Percentiles rank a stretch among this genome's conserved stretches.
Evolutionary conservation across 1,140 invertebrate genomes (phyloP).

Genomic region (Hylyphantes graminicola): DNA sequence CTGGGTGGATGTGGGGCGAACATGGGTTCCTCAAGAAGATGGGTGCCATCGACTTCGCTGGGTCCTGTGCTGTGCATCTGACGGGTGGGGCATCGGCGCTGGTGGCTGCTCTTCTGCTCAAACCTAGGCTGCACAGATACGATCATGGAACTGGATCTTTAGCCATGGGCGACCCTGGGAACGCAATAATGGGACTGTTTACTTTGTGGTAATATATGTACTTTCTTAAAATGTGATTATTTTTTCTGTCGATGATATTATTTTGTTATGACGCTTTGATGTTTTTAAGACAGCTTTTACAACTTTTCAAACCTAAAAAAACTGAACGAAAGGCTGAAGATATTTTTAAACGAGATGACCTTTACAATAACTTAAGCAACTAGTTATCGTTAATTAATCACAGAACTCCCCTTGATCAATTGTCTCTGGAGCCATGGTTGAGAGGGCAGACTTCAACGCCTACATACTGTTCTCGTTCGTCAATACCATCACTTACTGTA

Average conservation of each 20-base stretch:
- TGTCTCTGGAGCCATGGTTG: slow-evolving; percentile 68
- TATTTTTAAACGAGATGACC: no score
- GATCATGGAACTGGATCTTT: slow-evolving; percentile 78
- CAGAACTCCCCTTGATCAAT: neutral
- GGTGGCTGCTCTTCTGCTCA: slow-evolving; percentile 88
- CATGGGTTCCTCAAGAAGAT: slow-evolving; percentile 85
- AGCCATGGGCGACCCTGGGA: slow-evolving; percentile 87
- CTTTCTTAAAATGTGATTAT: neutral
- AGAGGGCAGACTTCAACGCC: slow-evolving; percentile 85
- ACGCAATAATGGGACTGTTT: slow-evolving; percentile 89
- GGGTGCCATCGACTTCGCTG: slow-evolving; percentile 88
- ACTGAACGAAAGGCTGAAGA: no score
- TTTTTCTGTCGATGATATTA: neutral
- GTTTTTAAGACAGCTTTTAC: neutral
- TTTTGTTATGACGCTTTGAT: neutral
- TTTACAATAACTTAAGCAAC: no score
- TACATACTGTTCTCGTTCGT: slow-evolving; percentile 90
- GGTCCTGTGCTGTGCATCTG: slow-evolving; percentile 91
- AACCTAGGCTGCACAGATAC: slow-evolving; percentile 86
- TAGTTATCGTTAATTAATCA: no score
- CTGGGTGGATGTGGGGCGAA: slow-evolving; percentile 89
- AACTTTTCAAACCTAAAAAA: neutral
- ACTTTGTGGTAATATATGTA: slow-evolving; percentile 79
- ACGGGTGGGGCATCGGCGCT: slow-evolving; percentile 83
- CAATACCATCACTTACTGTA: slow-evolving; percentile 90